Percentiles rank a stretch among this genome's conserved stretches.
Evolutionary conservation across 2,888 invertebrate genomes (phyloP).

Genomic region (Campaea margaritaria): DNA sequence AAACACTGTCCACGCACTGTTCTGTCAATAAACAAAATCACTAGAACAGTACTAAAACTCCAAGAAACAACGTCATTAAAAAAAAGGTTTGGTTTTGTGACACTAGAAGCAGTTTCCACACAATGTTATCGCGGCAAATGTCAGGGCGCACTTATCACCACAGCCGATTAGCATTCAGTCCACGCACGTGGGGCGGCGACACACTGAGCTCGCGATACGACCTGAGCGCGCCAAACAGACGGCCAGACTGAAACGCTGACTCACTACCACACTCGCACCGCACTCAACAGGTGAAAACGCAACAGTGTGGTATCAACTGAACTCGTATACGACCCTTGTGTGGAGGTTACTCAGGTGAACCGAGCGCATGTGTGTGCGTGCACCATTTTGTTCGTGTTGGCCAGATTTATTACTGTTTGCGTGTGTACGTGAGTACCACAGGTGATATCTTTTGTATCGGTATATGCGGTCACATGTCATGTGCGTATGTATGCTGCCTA

Average conservation of each 20-base stretch:
- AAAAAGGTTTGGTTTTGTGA: conserved; percentile 15
- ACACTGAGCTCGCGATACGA: conserved; percentile 60
- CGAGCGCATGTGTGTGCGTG: conserved; percentile 64
- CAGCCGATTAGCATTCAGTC: conserved; percentile 66
- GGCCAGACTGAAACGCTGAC: conserved; percentile 75
- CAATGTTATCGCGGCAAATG: conserved; percentile 72
- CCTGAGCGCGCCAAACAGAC: conserved; percentile 79
- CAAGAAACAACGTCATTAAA: conserved; percentile 5
- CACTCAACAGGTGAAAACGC: conserved; percentile 80
- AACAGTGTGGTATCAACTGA: conserved; percentile 73
- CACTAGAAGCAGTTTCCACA: conserved; percentile 46
- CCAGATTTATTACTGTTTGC: conserved; percentile 70
- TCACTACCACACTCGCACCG: conserved; percentile 71
- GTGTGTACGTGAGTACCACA: conserved; percentile 64
- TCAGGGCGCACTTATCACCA: conserved; percentile 72
- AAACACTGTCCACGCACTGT: conserved; percentile 67
- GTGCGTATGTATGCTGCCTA: conserved; percentile 71
- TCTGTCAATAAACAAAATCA: conserved; percentile 19
- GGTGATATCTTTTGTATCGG: conserved; percentile 70
- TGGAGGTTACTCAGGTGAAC: conserved; percentile 77
- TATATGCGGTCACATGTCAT: conserved; percentile 78
- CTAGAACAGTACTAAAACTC: conserved; percentile 13
- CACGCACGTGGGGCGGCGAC: conserved; percentile 68
- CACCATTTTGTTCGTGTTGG: conserved; percentile 78
- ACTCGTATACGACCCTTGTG: conserved; percentile 74